phyloP scores from a whole-genome alignment of 2,113 vertebrate species.

The Scolopax mira region DNA sequence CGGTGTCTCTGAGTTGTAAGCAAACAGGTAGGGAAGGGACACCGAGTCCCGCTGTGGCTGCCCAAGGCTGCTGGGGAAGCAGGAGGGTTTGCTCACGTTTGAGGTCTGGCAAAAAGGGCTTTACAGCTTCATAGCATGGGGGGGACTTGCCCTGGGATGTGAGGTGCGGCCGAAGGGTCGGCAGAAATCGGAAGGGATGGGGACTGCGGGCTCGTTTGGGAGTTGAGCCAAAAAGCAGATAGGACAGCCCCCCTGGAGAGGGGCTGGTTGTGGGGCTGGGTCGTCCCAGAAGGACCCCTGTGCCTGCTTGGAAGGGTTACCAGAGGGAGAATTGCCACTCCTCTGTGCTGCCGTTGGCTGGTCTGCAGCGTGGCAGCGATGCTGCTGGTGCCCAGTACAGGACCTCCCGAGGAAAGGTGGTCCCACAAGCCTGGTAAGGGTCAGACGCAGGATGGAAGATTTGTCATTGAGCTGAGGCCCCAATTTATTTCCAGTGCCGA shows the following conservation, averaged over 20 bases:
- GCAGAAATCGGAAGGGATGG: neutral
- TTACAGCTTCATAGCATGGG: fast-evolving
- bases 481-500: neutral
- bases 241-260: too few relatives aligned
- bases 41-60: fast-evolving
- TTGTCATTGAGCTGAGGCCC: neutral
- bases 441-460: neutral
- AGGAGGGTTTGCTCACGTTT: neutral
- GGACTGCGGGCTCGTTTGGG: fast-evolving
- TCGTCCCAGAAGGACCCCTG: fast-evolving
- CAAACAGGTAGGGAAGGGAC: fast-evolving
- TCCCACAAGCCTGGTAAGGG: neutral
- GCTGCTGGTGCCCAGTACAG: neutral
- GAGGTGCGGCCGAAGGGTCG: fast-evolving
- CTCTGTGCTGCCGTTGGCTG: fast-evolving
- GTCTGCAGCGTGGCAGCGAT: fast-evolving
- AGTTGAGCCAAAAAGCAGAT: neutral
- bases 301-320: neutral
- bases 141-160: neutral
- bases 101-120: neutral
- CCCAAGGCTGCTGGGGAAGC: neutral
- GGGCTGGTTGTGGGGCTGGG: neutral
- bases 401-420: neutral
- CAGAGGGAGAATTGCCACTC: fast-evolving
- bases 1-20: neutral